Conservation (phyloP, 2,888 invertebrate genomes). For the Tenodera sinensis region DNA sequence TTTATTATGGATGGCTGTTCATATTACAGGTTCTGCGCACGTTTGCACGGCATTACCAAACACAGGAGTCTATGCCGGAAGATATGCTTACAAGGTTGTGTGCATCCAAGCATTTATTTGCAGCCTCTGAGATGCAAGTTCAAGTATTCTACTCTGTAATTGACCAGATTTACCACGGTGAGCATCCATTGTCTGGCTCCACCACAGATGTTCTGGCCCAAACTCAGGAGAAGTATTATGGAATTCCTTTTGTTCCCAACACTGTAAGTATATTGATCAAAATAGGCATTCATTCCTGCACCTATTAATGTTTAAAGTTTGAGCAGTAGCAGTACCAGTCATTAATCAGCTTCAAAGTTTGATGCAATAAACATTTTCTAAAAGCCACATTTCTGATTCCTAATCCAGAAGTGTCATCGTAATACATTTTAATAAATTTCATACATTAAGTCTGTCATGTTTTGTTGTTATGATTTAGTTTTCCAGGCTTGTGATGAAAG, state of each 20-base stretch:
- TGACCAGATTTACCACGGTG: conserved; percentile 85
- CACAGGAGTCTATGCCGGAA: conserved; percentile 77
- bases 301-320: neutral
- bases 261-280: conserved; percentile 56
- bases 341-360: too few species aligned
- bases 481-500: too few species aligned
- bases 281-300: too few species aligned
- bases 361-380: too few species aligned
- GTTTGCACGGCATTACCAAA: conserved; percentile 89
- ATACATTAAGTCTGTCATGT: too few species aligned
- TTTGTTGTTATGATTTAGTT: too few species aligned
- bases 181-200: conserved; percentile 48
- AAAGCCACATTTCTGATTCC: too few species aligned
- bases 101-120: conserved; percentile 81
- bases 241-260: conserved; percentile 79
- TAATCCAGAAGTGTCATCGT: too few species aligned
- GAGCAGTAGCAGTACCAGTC: too few species aligned
- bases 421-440: too few species aligned
- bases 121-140: conserved; percentile 82
- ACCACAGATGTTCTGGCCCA: conserved; percentile 73
- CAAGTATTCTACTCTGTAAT: conserved; percentile 91
- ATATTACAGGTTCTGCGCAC: conserved; percentile 64
- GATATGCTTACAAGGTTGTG: conserved; percentile 75
- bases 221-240: conserved; percentile 79
- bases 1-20: neutral